A percentile compares a stretch with the other conserved stretches of the same genome.
phyloP scores from a whole-genome alignment of 2,797 vertebrate genomes.

The Myotis myotis region DNA sequence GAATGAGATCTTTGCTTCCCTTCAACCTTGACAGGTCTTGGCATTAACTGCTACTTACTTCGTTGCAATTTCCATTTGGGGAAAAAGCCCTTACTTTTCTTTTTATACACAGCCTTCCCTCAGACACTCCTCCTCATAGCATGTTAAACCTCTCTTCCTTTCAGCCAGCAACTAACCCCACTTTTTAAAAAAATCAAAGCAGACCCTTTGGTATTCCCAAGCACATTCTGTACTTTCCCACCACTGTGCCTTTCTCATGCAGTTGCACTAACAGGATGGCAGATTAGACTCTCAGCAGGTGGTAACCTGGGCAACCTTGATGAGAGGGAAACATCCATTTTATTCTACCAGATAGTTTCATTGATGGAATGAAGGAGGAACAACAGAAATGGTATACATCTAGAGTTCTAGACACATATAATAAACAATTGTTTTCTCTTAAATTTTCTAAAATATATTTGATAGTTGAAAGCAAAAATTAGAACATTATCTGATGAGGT shows the following conservation, averaged over 20 bases:
- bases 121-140: neutral
- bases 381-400: neutral
- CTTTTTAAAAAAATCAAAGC: neutral
- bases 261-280: neutral
- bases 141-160: neutral
- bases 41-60: conserved; percentile 58
- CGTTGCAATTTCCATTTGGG: conserved; percentile 48
- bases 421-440: neutral
- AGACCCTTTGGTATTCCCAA: neutral
- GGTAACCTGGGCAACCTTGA: neutral
- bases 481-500: neutral
- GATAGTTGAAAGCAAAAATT: neutral
- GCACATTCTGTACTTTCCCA: neutral
- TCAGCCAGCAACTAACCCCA: neutral
- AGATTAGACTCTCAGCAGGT: neutral
- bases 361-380: neutral
- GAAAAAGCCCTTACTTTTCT: conserved; percentile 5
- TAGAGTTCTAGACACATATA: neutral
- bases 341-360: neutral
- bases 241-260: neutral
- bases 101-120: neutral
- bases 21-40: conserved; percentile 68
- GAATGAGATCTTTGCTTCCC: conserved; percentile 56
- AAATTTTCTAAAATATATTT: neutral
- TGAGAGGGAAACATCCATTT: neutral